These are phyloP conservation scores for Heteractis magnifica DNA, from an alignment of 92 coral and sea anemone species.

Conservation along the genomic window DNA sequence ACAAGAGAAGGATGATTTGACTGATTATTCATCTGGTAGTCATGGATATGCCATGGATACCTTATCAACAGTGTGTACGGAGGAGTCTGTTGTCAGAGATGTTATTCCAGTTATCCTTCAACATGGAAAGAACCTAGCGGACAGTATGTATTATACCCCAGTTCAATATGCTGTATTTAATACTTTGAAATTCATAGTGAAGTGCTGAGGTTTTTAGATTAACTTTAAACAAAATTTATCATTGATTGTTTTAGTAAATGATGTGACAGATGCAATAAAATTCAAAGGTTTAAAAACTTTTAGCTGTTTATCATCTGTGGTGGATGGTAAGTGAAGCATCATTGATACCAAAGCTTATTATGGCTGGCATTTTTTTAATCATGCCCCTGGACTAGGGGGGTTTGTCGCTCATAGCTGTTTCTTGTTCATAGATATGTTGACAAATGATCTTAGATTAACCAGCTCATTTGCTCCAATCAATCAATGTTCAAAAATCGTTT, in stretches of 20 bases:
- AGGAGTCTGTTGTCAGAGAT: constrained; percentile 65
- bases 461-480: too few species aligned
- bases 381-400: too few species aligned
- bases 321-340: constrained; percentile 48
- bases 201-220: too few species aligned
- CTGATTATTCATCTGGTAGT: constrained; percentile 35
- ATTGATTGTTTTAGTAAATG: constrained; percentile 19
- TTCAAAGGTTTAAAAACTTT: constrained; percentile 33
- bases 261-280: constrained; percentile 22
- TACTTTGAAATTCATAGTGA: too few species aligned
- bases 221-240: too few species aligned
- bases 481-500: background rate
- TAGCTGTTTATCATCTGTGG: constrained; percentile 51
- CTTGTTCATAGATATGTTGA: background rate
- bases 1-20: constrained; percentile 26
- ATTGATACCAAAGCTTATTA: too few species aligned
- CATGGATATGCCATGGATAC: constrained; percentile 74
- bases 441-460: too few species aligned
- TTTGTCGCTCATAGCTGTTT: background rate
- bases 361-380: too few species aligned
- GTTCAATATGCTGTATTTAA: background rate
- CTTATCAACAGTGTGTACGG: constrained; percentile 75
- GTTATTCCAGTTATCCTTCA: constrained; percentile 66
- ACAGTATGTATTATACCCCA: constrained; percentile 45
- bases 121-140: constrained; percentile 48